These are phyloP conservation scores for Clarias macrocephalus DNA, from an alignment of 2,113 vertebrate species.

Conservation along the genomic window DNA sequence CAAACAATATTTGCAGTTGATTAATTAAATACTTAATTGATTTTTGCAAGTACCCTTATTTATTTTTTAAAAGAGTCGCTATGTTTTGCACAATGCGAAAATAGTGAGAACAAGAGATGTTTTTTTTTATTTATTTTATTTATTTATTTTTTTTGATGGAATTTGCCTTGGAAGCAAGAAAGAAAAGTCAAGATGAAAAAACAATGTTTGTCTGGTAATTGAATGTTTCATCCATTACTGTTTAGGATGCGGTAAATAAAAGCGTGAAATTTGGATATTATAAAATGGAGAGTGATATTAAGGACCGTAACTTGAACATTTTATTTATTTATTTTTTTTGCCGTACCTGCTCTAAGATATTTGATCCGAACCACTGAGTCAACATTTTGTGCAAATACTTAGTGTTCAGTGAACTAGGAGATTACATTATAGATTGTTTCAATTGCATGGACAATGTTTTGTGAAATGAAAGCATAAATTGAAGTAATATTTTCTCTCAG, in stretches of 20 bases:
- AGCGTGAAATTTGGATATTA: neutral
- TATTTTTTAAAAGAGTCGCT: too few relatives aligned
- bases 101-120: too few relatives aligned
- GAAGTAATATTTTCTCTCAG: neutral
- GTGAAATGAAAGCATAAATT: constrained; percentile 18
- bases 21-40: too few relatives aligned
- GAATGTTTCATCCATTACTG: neutral
- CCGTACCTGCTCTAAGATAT: neutral
- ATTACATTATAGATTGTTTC: constrained; percentile 3
- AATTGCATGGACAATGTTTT: constrained; percentile 7
- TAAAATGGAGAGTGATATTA: neutral
- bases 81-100: too few relatives aligned
- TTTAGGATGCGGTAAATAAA: neutral
- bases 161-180: too few relatives aligned
- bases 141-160: too few relatives aligned
- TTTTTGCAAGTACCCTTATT: too few relatives aligned
- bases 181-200: neutral
- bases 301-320: too few relatives aligned
- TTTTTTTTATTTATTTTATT: too few relatives aligned
- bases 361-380: neutral
- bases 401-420: constrained; percentile 10
- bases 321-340: neutral
- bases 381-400: constrained; percentile 4
- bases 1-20: neutral
- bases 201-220: neutral